phyloP scores from a whole-genome alignment of 2,797 vertebrate species.

The Chaetophractus vellerosus region DNA sequence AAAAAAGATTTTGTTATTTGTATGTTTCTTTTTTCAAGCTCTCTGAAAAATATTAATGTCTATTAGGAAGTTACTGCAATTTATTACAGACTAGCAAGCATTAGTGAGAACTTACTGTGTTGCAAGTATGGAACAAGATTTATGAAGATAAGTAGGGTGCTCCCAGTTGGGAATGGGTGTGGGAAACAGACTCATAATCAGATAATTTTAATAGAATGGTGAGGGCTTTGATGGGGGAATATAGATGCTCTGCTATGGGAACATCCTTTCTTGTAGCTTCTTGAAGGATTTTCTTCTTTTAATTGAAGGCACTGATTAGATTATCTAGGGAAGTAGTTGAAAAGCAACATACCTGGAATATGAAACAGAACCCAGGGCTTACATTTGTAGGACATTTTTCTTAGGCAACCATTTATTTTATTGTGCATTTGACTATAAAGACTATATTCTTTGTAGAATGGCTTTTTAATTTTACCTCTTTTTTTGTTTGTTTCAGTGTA shows the following conservation, averaged over 20 bases:
- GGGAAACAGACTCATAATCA: background rate
- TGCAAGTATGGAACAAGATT: background rate
- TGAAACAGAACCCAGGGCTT: background rate
- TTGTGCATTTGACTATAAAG: background rate
- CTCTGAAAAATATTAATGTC: background rate
- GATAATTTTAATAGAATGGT: background rate
- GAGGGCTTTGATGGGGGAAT: background rate
- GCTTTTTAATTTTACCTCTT: background rate
- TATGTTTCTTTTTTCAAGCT: background rate
- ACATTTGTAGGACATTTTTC: background rate
- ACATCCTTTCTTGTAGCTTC: background rate
- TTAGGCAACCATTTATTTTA: background rate
- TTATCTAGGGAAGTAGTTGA: background rate
- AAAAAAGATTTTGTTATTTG: background rate
- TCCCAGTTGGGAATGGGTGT: too few species aligned
- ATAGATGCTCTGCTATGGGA: rapidly evolving
- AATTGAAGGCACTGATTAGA: background rate
- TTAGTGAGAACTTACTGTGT: background rate
- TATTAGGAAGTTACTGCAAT: background rate
- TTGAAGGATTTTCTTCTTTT: background rate
- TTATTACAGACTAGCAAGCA: background rate
- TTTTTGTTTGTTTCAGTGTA: background rate
- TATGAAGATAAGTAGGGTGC: rapidly evolving
- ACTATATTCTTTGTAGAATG: background rate
- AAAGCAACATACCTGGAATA: background rate